These are phyloP conservation scores for Albula glossodonta DNA, from an alignment of 2,113 vertebrate genomes.

Conservation along the genomic window DNA sequence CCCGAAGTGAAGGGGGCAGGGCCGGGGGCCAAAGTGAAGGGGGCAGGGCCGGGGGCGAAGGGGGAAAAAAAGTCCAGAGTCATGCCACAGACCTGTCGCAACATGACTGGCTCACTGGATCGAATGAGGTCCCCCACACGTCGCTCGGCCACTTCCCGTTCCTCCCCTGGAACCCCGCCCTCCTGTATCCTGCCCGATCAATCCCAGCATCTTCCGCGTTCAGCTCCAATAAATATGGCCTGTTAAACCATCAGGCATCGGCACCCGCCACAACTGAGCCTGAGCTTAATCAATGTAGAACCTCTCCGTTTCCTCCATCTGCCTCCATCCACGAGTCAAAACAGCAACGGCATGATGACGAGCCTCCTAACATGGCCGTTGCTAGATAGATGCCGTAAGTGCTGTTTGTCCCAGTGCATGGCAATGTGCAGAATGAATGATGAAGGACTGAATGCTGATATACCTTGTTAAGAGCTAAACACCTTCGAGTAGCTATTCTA, in stretches of 20 bases:
- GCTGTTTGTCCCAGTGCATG: no score
- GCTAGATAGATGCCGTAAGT: no score
- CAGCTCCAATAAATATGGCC: background rate
- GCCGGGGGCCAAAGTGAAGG: background rate
- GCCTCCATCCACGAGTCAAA: background rate
- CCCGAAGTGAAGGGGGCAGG: no score
- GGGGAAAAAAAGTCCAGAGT: constrained; percentile 8
- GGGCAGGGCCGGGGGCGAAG: background rate
- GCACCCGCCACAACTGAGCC: background rate
- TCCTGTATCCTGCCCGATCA: background rate
- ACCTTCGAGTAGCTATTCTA: no score
- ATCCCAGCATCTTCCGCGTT: background rate
- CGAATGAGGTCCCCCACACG: background rate
- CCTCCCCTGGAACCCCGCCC: background rate
- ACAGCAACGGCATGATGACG: no score
- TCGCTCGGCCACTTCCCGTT: background rate
- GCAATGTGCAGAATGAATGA: no score
- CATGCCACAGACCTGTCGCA: background rate
- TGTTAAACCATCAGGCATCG: background rate
- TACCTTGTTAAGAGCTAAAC: no score
- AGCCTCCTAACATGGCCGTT: no score
- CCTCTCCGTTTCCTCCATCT: background rate
- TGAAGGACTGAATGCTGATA: no score
- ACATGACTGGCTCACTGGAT: background rate
- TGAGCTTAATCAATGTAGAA: background rate